Base-by-base conservation (phyloP, 2,113 vertebrate genomes). In the Cyprinodon variegatus region DNA sequence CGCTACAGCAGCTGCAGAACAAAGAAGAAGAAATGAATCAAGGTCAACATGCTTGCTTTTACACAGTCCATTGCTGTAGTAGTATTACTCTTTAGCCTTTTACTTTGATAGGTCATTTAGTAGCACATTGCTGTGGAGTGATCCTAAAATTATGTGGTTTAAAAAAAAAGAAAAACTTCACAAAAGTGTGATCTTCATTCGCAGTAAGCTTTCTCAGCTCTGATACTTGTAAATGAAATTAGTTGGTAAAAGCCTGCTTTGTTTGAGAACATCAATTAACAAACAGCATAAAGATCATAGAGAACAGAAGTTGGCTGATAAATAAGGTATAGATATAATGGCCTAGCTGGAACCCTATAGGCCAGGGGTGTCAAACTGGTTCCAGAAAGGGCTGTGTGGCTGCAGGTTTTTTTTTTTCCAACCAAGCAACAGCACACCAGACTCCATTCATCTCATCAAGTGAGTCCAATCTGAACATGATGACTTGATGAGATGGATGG, bases 1-100 rank as follows among this genome's bases (percentile, higher is more conserved):
- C 95, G 39, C 66, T 11, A 48, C 93, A 94, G 91, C 93, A 88
- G 69, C 83, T 97, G 20, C 95, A 96, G 72, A 88, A 74, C 67
- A 6, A 17, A 77, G 91, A 93, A 9, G 90, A 92, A 12, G 92
- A 93, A 68, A 78, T 96, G 62, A 91, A 91, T 65, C 85, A 89
- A 75, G 96, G 97, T 97, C 90, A 68, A 41, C 22, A 39, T 36
- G 60, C 36, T 43, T 5, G 36, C 11, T 65, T 45, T 40, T 40
- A 14, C 36, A 29, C 2, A 46, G 29, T 45, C 29, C 40, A 1
- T 45, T 45, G 2, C 17, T 20, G n/a, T 17, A 57, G 20, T 57
- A 20, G 20, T 8, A 15, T 9, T 20, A 1, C 17, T 57, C 50
- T 57, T 57, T 9, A 57, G 50, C 50, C n/a, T 57, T 57, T 57